phyloP scores from a whole-genome alignment of 2,888 invertebrate species.

The Synanthedon tipuliformis region DNA sequence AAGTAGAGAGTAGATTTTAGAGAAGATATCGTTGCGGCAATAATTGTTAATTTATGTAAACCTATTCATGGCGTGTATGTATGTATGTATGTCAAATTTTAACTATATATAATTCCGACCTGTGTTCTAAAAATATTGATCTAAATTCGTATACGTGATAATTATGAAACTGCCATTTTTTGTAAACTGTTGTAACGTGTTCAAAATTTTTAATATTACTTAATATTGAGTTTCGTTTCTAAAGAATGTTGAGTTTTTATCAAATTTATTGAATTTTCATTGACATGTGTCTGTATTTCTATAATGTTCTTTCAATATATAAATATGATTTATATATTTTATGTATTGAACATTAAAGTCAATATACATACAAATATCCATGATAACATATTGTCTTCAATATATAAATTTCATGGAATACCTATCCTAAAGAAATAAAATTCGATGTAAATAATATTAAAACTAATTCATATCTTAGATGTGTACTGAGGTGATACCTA shows the following conservation, averaged over 20 bases:
- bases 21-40: slow-evolving; percentile 37
- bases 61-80: not conserved
- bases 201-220: not conserved
- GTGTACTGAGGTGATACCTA: slow-evolving; percentile 54
- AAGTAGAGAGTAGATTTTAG: slow-evolving; percentile 1
- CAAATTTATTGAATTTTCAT: not conserved
- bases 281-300: not conserved
- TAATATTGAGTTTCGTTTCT: not conserved
- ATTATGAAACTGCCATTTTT: slow-evolving; percentile 62
- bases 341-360: not conserved
- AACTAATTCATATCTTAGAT: slow-evolving; percentile 67
- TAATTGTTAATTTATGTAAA: slow-evolving; percentile 22
- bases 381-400: too few relatives aligned
- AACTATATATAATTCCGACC: slow-evolving; percentile 20
- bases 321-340: not conserved
- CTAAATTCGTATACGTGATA: slow-evolving; percentile 57
- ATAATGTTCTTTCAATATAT: not conserved
- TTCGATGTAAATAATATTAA: slow-evolving; percentile 48
- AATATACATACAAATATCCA: slow-evolving; percentile 6
- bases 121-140: slow-evolving; percentile 37
- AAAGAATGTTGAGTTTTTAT: not conserved
- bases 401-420: slow-evolving; percentile 9
- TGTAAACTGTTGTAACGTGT: slow-evolving; percentile 5
- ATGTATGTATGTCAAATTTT: not conserved
- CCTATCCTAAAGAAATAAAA: slow-evolving; percentile 21